phyloP scores from a whole-genome alignment of 1,140 invertebrate genomes.

The Lepidostoma basale region DNA sequence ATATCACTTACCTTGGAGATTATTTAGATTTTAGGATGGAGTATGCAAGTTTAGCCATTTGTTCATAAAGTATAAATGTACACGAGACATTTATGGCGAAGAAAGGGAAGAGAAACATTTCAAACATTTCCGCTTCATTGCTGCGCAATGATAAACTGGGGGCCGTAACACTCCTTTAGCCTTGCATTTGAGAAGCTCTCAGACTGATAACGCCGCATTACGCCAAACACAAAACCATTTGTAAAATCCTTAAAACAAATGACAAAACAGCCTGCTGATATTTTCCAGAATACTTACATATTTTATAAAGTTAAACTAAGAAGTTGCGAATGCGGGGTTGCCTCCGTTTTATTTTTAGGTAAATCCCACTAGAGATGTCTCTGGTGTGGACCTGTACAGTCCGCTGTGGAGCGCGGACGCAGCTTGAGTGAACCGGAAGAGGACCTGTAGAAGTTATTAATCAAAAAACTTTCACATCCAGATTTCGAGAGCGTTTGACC shows the following conservation, averaged over 20 bases:
- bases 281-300: not conserved
- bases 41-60: not conserved
- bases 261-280: not conserved
- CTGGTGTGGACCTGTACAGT: too few species aligned
- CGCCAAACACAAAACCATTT: constrained; percentile 12
- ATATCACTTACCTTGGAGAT: too few species aligned
- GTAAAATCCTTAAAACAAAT: constrained; percentile 6
- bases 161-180: not conserved
- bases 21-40: not conserved
- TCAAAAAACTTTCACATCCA: too few species aligned
- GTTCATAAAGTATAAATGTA: not conserved
- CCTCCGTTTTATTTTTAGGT: not conserved
- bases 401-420: too few species aligned
- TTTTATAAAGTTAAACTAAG: constrained; percentile 5
- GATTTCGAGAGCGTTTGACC: too few species aligned
- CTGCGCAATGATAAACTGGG: not conserved
- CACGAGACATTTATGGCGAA: too few species aligned
- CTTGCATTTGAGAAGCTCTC: not conserved
- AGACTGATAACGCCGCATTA: not conserved
- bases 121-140: constrained; percentile 5
- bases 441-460: too few species aligned
- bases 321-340: not conserved
- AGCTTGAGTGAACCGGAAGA: too few species aligned
- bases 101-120: not conserved
- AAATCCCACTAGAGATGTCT: too few species aligned